Conservation (phyloP, 1,140 invertebrate genomes). For the Drosophila melanica region DNA sequence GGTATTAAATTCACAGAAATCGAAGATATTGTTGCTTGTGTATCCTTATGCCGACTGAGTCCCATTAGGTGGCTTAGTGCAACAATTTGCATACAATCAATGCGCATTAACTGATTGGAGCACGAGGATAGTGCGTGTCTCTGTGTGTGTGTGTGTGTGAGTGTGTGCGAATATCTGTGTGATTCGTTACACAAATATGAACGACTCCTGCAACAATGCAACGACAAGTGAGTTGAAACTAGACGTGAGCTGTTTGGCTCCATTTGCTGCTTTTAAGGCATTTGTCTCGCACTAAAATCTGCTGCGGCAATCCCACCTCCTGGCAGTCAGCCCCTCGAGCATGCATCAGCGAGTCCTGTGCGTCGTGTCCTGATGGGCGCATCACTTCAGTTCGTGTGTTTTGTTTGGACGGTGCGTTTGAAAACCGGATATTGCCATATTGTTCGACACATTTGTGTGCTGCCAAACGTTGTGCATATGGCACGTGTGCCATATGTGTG, state of each 20-base stretch:
- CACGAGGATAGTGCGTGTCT: background rate
- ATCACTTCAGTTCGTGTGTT: background rate
- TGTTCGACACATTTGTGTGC: slow-evolving; percentile 44
- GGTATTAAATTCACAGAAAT: background rate
- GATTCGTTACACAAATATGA: slow-evolving; percentile 21
- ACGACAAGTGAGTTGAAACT: background rate
- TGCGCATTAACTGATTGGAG: slow-evolving; percentile 7
- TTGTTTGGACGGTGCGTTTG: slow-evolving; percentile 41
- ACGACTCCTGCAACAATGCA: slow-evolving; percentile 16
- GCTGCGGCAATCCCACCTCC: background rate
- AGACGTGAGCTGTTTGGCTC: background rate
- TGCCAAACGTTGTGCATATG: slow-evolving; percentile 60
- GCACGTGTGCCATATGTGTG: slow-evolving; percentile 20
- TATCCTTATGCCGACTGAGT: background rate
- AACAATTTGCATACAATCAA: slow-evolving; percentile 5
- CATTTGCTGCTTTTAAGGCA: slow-evolving; percentile 1
- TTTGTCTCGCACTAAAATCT: background rate
- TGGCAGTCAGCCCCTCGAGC: background rate
- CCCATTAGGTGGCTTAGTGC: background rate
- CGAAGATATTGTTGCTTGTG: background rate
- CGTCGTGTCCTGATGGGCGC: background rate
- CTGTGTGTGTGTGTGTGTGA: background rate
- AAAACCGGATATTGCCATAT: slow-evolving; percentile 63
- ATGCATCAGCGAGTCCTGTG: background rate
- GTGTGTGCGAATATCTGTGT: background rate